These are phyloP conservation scores for Drosophila engyochracea DNA, from an alignment of 2,888 invertebrate genomes.

Conservation along the genomic window DNA sequence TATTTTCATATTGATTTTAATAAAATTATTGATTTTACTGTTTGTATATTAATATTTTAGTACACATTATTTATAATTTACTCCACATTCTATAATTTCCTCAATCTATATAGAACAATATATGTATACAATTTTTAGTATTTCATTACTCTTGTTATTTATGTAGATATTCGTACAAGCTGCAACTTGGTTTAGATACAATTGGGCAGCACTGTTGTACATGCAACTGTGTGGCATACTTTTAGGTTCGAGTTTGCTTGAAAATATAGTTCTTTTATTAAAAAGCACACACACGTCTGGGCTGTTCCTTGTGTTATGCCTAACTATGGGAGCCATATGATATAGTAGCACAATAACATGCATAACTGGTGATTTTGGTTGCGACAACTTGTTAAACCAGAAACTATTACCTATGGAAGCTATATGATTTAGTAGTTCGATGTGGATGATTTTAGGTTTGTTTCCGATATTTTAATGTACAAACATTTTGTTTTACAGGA, in stretches of 20 bases:
- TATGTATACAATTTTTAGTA: too few species aligned
- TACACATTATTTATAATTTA: too few species aligned
- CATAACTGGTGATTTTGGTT: too few species aligned
- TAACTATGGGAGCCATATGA: background rate
- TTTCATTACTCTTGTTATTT: background rate
- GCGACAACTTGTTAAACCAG: too few species aligned
- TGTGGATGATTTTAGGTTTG: background rate
- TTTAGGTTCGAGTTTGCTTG: slow-evolving; percentile 5
- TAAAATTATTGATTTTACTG: background rate
- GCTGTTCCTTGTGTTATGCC: background rate
- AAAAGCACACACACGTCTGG: rapidly evolving
- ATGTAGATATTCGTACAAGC: background rate
- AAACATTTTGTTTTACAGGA: background rate
- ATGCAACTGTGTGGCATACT: slow-evolving; percentile 8
- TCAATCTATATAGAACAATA: background rate
- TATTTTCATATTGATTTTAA: background rate
- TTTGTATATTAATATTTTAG: background rate
- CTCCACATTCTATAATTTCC: background rate
- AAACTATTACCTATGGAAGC: too few species aligned
- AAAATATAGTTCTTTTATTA: too few species aligned
- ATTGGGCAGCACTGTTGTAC: slow-evolving; percentile 15
- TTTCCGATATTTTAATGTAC: background rate
- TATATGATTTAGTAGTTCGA: background rate
- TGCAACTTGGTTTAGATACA: background rate
- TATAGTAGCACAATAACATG: background rate